Evolutionary conservation across 1,140 invertebrate genomes (phyloP).

Genomic region (Caenorhabditis briggsae): DNA sequence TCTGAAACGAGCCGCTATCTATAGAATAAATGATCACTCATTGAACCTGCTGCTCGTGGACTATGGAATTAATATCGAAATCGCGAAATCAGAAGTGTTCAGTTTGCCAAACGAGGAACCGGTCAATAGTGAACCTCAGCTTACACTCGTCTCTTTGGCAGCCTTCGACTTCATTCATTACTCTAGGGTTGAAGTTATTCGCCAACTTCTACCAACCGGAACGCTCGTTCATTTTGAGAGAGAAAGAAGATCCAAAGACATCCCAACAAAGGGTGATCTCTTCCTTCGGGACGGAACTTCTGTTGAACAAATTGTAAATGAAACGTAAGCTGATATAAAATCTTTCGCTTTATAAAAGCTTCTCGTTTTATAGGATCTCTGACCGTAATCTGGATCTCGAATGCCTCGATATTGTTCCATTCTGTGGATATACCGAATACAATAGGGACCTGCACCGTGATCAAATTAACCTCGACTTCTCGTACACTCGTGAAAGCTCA

Average conservation of each 20-base stretch:
- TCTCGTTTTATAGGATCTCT: neutral
- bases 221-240: neutral
- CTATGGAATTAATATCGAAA: neutral
- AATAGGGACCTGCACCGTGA: neutral
- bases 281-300: neutral
- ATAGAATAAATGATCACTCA: neutral
- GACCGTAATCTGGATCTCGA: neutral
- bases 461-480: neutral
- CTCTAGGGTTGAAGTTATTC: constrained; percentile 7
- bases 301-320: neutral
- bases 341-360: neutral
- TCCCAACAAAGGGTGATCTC: constrained; percentile 1
- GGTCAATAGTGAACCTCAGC: constrained; percentile 12
- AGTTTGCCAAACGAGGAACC: neutral
- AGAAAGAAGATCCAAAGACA: constrained; percentile 8
- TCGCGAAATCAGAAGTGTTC: neutral
- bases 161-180: neutral
- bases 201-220: neutral
- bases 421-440: neutral
- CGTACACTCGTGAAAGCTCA: neutral
- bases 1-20: neutral
- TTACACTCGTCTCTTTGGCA: neutral
- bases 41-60: neutral
- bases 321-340: neutral
- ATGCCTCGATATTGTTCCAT: neutral